These are phyloP conservation scores for Platygyra sinensis DNA, from an alignment of 64 coral and sea anemone genomes.

Conservation along the genomic window DNA sequence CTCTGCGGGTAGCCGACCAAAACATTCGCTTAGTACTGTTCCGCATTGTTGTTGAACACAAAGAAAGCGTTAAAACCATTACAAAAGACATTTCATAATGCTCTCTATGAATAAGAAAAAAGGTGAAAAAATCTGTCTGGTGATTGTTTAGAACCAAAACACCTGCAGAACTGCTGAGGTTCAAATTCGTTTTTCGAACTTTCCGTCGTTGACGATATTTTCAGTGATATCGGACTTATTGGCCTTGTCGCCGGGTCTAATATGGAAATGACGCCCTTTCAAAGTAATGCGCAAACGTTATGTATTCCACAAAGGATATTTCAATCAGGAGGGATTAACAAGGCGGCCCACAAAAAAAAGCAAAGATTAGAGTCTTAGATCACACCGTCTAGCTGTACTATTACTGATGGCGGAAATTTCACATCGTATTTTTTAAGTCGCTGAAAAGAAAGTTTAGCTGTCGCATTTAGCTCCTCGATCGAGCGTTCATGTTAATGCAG, in stretches of 20 bases:
- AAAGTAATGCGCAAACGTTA: neutral
- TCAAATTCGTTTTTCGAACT: neutral
- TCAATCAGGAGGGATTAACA: slow-evolving; percentile 25
- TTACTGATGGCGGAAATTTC: neutral
- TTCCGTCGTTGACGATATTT: neutral
- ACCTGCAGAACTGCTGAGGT: neutral
- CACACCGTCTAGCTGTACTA: neutral
- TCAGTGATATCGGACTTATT: neutral
- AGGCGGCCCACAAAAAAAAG: neutral
- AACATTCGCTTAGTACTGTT: neutral
- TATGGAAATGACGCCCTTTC: neutral
- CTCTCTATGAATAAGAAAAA: neutral
- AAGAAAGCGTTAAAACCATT: neutral
- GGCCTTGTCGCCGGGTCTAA: neutral
- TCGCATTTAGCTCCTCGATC: too few species aligned
- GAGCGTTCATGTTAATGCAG: too few species aligned
- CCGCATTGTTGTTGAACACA: slow-evolving; percentile 14
- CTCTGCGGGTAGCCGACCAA: neutral
- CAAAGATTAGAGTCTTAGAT: neutral
- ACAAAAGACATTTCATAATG: neutral
- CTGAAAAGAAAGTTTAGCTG: too few species aligned
- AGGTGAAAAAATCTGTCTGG: neutral
- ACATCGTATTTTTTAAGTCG: too few species aligned
- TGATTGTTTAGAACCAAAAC: neutral
- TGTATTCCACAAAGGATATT: neutral